Base-by-base conservation (phyloP, 92 coral and sea anemone genomes). In the Siderastrea siderea region DNA sequence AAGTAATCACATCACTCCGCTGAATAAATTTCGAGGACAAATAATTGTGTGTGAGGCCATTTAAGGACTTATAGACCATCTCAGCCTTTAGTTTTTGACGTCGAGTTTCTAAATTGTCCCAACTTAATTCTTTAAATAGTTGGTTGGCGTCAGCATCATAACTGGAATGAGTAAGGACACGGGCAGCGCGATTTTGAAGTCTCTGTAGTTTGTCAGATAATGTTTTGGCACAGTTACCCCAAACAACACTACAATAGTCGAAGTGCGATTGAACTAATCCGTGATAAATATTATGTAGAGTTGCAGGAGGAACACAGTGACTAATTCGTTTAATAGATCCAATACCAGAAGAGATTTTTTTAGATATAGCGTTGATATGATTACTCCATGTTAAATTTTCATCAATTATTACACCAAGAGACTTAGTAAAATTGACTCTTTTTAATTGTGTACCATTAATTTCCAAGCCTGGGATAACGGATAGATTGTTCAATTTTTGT, bases 261-360 rank as follows among this genome's bases (percentile, higher is more conserved):
- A 77, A 77, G 14, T 77, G 81, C 81, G 81, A 54, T 61, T 77
- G 81, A 59, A 57, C 68, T 77, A 77, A 59, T n/a, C 81, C 81
- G 13, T 54, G 81, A 77, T 77, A 57, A 65, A 77, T 44, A 0
- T 77, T 77, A 47, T 77, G 68, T 7, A 52, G 81, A 9, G 81
- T 6, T 17, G 81, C 81, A 77, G 81, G 81, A 53, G 51, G 81
- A 65, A 77, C 81, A 26, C 63, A 77, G 0, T 77, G 48, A 6
- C 81, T 55, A 47, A 77, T 77, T 77, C 81, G 81, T 77, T 77
- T 57, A 53, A 77, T 57, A 26, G 55, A 44, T 74, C 79, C 79
- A 74, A 74, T 74, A 74, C 79, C 79, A 43, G 66, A 77, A 38
- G 64, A 52, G 7, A n/a, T 52, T 77, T 77, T 52, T 77, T 77